Conservation (phyloP, 1,140 invertebrate genomes). For the Zaprionus capensis region DNA sequence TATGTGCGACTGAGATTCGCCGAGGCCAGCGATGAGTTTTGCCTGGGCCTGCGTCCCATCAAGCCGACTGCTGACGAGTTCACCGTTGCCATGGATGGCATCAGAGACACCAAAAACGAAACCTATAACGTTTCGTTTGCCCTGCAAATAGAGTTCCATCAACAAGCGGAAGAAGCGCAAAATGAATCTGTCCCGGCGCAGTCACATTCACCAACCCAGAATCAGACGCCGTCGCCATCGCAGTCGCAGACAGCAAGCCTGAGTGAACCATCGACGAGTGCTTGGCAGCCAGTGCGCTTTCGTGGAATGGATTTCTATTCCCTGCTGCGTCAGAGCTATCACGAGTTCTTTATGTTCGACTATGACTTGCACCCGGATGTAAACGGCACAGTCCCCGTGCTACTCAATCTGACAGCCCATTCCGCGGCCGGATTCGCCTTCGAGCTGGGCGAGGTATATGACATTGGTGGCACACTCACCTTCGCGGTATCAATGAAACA, state of each 20-base stretch:
- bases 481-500: conserved; percentile 87
- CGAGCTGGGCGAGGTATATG: conserved; percentile 87
- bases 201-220: background rate
- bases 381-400: conserved; percentile 86
- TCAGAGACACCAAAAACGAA: background rate
- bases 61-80: conserved; percentile 6
- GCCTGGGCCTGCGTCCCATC: background rate
- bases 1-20: conserved; percentile 85
- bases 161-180: background rate
- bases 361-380: conserved; percentile 87
- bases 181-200: background rate
- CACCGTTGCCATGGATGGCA: conserved; percentile 8
- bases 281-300: conserved; percentile 63
- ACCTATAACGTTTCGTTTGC: conserved; percentile 44
- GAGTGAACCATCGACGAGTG: conserved; percentile 20
- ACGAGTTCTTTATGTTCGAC: conserved; percentile 89
- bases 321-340: conserved; percentile 88
- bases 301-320: conserved; percentile 84
- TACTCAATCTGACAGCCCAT: conserved; percentile 87
- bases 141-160: conserved; percentile 64
- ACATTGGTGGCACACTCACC: conserved; percentile 89
- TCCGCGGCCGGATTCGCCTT: conserved; percentile 87
- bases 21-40: conserved; percentile 33
- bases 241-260: conserved; percentile 7
- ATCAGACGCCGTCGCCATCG: background rate